phyloP scores from a whole-genome alignment of 2,888 invertebrate species.

The Ormyrus pomaceus region DNA sequence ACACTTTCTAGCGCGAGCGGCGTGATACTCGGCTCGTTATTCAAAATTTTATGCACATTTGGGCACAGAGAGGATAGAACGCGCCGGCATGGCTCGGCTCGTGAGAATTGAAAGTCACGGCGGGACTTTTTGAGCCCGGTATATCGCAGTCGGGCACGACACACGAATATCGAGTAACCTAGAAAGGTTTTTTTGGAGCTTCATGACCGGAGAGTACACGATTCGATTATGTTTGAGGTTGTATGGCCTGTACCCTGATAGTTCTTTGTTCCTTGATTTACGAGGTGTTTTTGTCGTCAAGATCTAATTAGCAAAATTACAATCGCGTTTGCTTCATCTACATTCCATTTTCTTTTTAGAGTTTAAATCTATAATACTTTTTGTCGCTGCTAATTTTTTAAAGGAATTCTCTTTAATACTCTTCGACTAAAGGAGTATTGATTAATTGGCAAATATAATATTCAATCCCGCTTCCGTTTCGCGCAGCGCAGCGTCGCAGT shows the following conservation, averaged over 20 bases:
- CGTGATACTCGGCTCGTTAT: constrained; percentile 45
- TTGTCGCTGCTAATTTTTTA: too few relatives aligned
- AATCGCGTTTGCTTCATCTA: too few relatives aligned
- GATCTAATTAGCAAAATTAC: too few relatives aligned
- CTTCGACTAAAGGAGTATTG: too few relatives aligned
- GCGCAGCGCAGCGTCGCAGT: neutral
- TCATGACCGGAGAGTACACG: constrained; percentile 37
- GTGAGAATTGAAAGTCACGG: constrained; percentile 54
- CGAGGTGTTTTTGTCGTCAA: too few relatives aligned
- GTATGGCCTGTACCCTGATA: neutral
- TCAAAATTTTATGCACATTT: constrained; percentile 54
- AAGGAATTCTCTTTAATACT: too few relatives aligned
- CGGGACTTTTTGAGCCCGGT: constrained; percentile 29
- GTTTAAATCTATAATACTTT: too few relatives aligned
- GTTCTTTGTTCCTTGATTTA: neutral
- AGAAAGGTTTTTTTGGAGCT: constrained; percentile 25
- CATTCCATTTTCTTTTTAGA: too few relatives aligned
- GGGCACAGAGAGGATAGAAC: neutral
- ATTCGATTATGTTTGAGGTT: constrained; percentile 14
- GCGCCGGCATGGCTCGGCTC: constrained; percentile 1
- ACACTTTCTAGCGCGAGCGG: constrained; percentile 20
- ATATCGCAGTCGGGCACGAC: constrained; percentile 11
- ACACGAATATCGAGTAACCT: constrained; percentile 51
- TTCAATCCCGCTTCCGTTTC: too few relatives aligned
- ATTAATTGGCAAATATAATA: too few relatives aligned